phyloP scores from a whole-genome alignment of 2,113 vertebrate genomes.

The Nothobranchius kuhntae region DNA sequence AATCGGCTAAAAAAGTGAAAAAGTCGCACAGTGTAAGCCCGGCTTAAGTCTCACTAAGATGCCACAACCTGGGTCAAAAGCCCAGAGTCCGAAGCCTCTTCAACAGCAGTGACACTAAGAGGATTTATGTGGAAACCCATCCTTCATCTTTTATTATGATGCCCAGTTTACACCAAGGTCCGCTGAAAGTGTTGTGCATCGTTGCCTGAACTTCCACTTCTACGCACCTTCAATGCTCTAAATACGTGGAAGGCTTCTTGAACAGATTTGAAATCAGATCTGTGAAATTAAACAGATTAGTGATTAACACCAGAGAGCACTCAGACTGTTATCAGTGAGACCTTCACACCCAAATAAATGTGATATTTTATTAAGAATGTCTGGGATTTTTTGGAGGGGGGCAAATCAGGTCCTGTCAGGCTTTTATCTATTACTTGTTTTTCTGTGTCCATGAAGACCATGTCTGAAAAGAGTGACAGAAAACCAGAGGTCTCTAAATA shows the following conservation, averaged over 20 bases:
- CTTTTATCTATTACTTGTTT: no score
- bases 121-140: not conserved
- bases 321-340: slow-evolving; percentile 8
- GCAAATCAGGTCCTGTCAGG: not conserved
- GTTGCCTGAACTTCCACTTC: slow-evolving; percentile 23
- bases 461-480: no score
- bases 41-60: not conserved
- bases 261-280: slow-evolving; percentile 42
- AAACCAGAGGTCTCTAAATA: no score
- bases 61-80: not conserved
- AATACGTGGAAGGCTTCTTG: slow-evolving; percentile 29
- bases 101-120: not conserved
- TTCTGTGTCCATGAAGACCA: no score
- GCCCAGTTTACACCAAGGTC: slow-evolving; percentile 29
- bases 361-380: slow-evolving; percentile 6
- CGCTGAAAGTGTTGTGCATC: slow-evolving; percentile 28
- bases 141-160: slow-evolving; percentile 11
- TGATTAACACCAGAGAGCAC: slow-evolving; percentile 43
- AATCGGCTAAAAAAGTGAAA: no score
- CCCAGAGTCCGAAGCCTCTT: not conserved
- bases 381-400: not conserved
- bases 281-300: slow-evolving; percentile 54
- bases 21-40: no score
- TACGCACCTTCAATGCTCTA: slow-evolving; percentile 20
- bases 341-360: not conserved